phyloP scores from a whole-genome alignment of 2,888 invertebrate genomes.

The Drosophila falleni region DNA sequence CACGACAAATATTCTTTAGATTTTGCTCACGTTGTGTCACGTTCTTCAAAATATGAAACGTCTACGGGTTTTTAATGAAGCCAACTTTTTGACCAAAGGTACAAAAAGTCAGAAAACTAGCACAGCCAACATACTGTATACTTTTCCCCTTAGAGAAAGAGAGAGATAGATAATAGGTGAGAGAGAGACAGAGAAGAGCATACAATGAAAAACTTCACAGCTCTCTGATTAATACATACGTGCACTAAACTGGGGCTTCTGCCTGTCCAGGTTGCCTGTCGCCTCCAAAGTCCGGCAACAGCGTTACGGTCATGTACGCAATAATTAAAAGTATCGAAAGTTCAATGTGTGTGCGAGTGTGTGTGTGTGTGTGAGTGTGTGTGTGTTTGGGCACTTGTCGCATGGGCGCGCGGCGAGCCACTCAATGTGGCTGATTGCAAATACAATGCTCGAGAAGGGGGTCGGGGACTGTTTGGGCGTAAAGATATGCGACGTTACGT shows the following conservation, averaged over 20 bases:
- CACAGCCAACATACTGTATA: slow-evolving; percentile 23
- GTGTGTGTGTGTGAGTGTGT: slow-evolving; percentile 26
- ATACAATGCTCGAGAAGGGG: slow-evolving; percentile 49
- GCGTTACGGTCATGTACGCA: slow-evolving; percentile 79
- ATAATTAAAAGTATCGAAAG: slow-evolving; percentile 82
- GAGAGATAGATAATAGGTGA: neutral
- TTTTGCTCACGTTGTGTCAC: slow-evolving; percentile 77
- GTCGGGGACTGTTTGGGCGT: slow-evolving; percentile 7
- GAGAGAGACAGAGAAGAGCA: slow-evolving; percentile 5
- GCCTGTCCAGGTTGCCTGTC: slow-evolving; percentile 38
- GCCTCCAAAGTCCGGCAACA: slow-evolving; percentile 70
- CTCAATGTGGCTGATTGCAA: slow-evolving; percentile 76
- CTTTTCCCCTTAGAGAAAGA: slow-evolving; percentile 1
- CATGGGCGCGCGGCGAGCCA: slow-evolving; percentile 71
- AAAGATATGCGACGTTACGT: slow-evolving; percentile 77
- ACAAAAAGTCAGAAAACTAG: slow-evolving; percentile 67
- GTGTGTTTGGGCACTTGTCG: slow-evolving; percentile 72
- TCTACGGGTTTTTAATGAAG: slow-evolving; percentile 81
- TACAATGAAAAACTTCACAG: slow-evolving; percentile 68
- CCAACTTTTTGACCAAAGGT: slow-evolving; percentile 62
- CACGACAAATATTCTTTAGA: slow-evolving; percentile 45
- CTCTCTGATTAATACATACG: slow-evolving; percentile 76
- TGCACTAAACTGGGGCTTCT: slow-evolving; percentile 62
- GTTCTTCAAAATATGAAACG: slow-evolving; percentile 82
- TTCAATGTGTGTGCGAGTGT: slow-evolving; percentile 38